A percentile compares a stretch with the other conserved stretches of the same genome.
phyloP scores from a whole-genome alignment of 1,140 invertebrate species.

The Drosophila novamexicana region DNA sequence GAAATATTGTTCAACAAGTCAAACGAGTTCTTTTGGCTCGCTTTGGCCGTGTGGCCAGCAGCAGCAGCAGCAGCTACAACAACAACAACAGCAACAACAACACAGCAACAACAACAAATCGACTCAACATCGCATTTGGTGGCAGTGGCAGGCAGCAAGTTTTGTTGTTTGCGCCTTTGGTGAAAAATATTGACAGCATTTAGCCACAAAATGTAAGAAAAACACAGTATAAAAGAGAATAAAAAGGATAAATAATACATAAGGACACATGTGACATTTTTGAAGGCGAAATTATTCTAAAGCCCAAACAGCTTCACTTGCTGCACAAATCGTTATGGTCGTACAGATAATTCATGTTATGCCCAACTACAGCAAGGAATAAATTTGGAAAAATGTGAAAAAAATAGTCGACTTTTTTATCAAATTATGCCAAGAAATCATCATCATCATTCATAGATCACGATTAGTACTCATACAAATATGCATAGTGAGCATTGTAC shows the following conservation, averaged over 20 bases:
- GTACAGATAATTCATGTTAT: not conserved
- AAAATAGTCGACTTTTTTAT: not conserved
- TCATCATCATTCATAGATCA: not conserved
- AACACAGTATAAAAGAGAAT: slow-evolving; percentile 31
- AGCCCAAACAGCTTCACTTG: not conserved
- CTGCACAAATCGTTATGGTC: not conserved
- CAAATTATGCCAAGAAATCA: not conserved
- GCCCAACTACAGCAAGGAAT: too few relatives aligned
- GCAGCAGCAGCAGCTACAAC: slow-evolving; percentile 34
- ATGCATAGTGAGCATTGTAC: not conserved
- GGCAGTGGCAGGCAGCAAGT: slow-evolving; percentile 63
- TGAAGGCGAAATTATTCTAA: not conserved
- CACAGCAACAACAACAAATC: slow-evolving; percentile 41
- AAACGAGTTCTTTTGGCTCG: slow-evolving; percentile 83
- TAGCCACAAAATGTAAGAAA: slow-evolving; percentile 61
- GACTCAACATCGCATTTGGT: slow-evolving; percentile 58
- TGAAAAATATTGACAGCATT: slow-evolving; percentile 80
- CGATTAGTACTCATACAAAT: not conserved
- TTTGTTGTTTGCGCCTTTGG: slow-evolving; percentile 72
- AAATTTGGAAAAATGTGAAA: too few relatives aligned
- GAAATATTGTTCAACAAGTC: slow-evolving; percentile 83
- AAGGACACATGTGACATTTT: slow-evolving; percentile 10
- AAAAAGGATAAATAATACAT: slow-evolving; percentile 31
- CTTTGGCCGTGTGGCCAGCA: slow-evolving; percentile 77
- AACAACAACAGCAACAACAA: slow-evolving; percentile 26